These are phyloP conservation scores for Genyomyrus donnyi DNA, from an alignment of 2,113 vertebrate species.

Conservation along the genomic window DNA sequence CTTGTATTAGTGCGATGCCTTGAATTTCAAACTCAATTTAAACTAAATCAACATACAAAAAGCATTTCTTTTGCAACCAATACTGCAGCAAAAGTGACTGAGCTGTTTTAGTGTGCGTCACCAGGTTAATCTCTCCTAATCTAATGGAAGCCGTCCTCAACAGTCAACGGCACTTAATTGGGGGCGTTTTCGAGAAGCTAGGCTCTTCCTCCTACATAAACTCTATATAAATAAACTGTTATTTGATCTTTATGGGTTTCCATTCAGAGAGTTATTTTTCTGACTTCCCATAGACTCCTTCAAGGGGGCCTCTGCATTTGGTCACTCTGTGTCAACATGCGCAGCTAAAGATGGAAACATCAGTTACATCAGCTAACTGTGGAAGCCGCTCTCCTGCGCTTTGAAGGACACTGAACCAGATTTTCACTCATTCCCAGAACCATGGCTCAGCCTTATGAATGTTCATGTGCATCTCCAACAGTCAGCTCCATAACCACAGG, in stretches of 20 bases:
- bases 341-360: not conserved
- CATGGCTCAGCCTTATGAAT: not conserved
- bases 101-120: conserved; percentile 26
- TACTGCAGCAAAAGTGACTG: conserved; percentile 35
- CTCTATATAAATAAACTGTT: not conserved
- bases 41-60: conserved; percentile 28
- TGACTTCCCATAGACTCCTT: not conserved
- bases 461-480: not conserved
- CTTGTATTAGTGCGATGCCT: conserved; percentile 44
- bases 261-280: not conserved
- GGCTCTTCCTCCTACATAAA: not conserved
- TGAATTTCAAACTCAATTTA: conserved; percentile 38
- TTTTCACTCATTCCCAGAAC: not conserved
- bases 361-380: not conserved
- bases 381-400: not conserved
- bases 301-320: not conserved
- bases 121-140: conserved; percentile 21
- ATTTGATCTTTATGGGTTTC: not conserved
- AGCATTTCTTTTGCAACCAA: conserved; percentile 30
- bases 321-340: conserved; percentile 8
- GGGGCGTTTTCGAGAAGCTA: not conserved
- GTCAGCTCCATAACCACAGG: not conserved
- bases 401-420: not conserved
- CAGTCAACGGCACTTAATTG: not conserved
- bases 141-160: conserved; percentile 4